These are phyloP conservation scores for Psittacula echo DNA, from an alignment of 2,797 vertebrate species.

Conservation along the genomic window DNA sequence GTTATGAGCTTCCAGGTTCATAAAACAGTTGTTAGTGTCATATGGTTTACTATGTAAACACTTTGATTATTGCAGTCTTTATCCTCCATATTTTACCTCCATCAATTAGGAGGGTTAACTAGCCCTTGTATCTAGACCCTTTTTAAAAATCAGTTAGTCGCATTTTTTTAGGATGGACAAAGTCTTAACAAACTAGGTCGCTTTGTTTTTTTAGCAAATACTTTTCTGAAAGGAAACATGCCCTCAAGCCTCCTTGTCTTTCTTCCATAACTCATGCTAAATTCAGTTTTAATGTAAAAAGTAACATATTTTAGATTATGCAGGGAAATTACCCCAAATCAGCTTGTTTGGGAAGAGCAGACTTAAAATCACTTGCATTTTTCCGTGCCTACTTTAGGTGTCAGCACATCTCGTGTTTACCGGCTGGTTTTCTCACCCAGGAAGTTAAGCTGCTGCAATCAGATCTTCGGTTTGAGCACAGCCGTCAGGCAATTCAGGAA, in stretches of 20 bases:
- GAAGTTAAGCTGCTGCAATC: conserved; percentile 84
- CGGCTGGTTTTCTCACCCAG: conserved; percentile 81
- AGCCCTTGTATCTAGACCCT: background rate
- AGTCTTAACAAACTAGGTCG: background rate
- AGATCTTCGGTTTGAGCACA: conserved; percentile 84
- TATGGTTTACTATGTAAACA: background rate
- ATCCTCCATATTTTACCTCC: background rate
- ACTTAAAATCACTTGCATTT: conserved; percentile 1
- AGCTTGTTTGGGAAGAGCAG: background rate
- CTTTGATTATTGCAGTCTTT: background rate
- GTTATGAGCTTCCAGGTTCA: background rate
- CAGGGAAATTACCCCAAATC: background rate
- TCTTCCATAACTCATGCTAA: background rate
- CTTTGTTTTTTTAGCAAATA: background rate
- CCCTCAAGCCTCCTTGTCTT: background rate
- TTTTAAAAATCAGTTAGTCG: accelerated
- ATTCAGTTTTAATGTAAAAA: background rate
- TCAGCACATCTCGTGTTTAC: conserved; percentile 78
- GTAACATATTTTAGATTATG: background rate
- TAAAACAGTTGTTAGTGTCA: background rate
- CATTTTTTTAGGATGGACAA: background rate
- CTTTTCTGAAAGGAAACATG: background rate
- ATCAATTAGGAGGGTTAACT: background rate
- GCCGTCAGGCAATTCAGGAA: conserved; percentile 79
- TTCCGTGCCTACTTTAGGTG: conserved; percentile 76